Evolutionary conservation across 2,888 invertebrate genomes (phyloP), one percentile per base, ranked within the genome.

Genomic region (Chloroclysta siterata): DNA sequence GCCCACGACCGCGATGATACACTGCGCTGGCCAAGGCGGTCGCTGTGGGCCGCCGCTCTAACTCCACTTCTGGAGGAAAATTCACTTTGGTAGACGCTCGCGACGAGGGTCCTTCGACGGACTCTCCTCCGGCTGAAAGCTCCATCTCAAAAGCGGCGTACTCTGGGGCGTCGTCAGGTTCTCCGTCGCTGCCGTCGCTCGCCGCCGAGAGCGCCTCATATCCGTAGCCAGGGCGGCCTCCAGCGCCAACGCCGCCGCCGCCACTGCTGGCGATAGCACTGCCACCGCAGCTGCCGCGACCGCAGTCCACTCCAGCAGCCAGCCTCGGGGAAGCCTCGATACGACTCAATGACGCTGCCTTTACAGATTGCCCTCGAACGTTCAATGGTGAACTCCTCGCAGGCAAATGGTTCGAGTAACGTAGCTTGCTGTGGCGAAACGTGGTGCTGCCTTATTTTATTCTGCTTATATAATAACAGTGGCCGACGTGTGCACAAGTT

Each of bases 41-140:
- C 47, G 90, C 87, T 2, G 90, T 89, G 11, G 94, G 87, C 17
- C 93, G 82, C 15, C 90, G 84, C 83, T 94, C 93, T 80, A 87
- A 83, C 85, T 91, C 87, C 82, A 94, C 85, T 69, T 90, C 92
- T 36, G 94, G 94, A 8, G 94, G 95, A 78, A 96, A 95, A 81
- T 95, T 96, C 51, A 96, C 95, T 74, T 95, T 94, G 66, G 94
- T 93, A 61, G 94, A 95, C 68, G 93, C 89, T 36, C 92, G 84
- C 7, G 89, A 91, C 7, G 91, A 90, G 0, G 89, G 90, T 5
- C 87, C 90, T 57, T 91, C 91, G 33, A 78, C 81, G 5, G 92
- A 90, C 69, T 91, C 92, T 28, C 83, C 88, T 14, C 89, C 90
- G 53, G 85, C 90, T 2, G 92, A 90, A 42, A 87, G 77, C 68